A percentile compares a stretch with the other conserved stretches of the same genome.
These are phyloP conservation scores for Penaeus chinensis DNA, from an alignment of 1,140 invertebrate species.

Conservation along the genomic window DNA sequence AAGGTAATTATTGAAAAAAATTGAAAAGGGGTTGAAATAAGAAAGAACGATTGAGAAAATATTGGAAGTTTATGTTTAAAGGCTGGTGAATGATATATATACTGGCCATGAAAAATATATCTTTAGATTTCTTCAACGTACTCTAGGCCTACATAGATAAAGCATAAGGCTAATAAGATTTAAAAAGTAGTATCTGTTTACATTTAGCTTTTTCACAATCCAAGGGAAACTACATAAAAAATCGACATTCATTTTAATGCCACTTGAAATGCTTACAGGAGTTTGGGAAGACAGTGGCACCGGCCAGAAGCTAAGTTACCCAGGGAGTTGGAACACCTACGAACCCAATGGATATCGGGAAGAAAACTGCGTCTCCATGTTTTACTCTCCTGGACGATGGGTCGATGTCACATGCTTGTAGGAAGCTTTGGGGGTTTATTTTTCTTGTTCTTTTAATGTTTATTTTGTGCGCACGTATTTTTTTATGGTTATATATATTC, in stretches of 20 bases:
- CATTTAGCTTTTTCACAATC: neutral
- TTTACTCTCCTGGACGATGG: neutral
- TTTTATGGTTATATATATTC: no score
- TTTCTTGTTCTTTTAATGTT: no score
- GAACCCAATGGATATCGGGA: neutral
- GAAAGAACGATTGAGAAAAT: no score
- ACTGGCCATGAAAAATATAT: neutral
- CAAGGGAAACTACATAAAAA: no score
- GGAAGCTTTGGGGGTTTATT: no score
- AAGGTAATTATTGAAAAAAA: neutral
- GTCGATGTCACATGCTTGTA: no score
- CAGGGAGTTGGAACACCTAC: conserved; percentile 5
- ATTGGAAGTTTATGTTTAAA: no score
- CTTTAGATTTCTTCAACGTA: neutral
- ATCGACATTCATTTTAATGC: no score
- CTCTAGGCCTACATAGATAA: neutral
- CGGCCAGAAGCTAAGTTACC: neutral
- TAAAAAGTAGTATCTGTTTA: neutral
- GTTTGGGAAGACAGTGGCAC: conserved; percentile 11
- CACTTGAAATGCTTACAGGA: neutral
- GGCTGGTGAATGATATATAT: no score
- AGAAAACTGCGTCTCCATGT: neutral
- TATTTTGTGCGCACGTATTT: no score
- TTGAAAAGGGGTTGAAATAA: no score
- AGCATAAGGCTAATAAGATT: neutral